Percentiles rank a stretch among this genome's conserved stretches.
Evolutionary conservation across 2,888 invertebrate genomes (phyloP).

Genomic region (Drosophila meridiana): DNA sequence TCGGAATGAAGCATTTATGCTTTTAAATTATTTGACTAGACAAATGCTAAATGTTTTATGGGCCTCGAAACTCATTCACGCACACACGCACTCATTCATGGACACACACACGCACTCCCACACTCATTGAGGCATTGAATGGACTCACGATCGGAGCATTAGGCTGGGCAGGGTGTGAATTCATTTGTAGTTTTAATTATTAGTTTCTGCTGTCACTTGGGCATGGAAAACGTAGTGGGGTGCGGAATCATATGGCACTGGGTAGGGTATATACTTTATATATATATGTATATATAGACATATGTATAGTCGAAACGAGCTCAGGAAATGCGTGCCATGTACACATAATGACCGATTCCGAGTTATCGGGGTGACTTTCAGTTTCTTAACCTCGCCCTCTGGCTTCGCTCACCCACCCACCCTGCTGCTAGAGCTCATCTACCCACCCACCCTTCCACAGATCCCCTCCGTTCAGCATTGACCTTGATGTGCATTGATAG

Average conservation of each 20-base stretch:
- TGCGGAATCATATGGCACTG: conserved; percentile 2
- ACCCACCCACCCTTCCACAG: conserved; percentile 6
- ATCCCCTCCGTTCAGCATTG: conserved; percentile 23
- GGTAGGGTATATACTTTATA: neutral
- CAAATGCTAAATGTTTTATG: conserved; percentile 22
- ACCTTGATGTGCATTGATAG: conserved; percentile 52
- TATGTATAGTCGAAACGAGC: conserved; percentile 18
- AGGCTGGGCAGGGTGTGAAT: conserved; percentile 66
- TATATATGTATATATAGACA: neutral
- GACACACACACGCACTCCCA: conserved; percentile 3
- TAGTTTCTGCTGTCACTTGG: conserved; percentile 46
- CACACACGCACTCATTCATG: conserved; percentile 6
- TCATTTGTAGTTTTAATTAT: conserved; percentile 77
- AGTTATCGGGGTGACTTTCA: conserved; percentile 34
- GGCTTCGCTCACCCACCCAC: conserved; percentile 5
- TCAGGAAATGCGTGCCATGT: conserved; percentile 54
- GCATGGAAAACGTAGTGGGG: conserved; percentile 16
- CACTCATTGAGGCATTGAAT: conserved; percentile 16
- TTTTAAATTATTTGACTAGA: conserved; percentile 7
- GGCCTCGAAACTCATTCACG: conserved; percentile 7
- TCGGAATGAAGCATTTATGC: conserved; percentile 7
- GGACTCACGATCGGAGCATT: conserved; percentile 37
- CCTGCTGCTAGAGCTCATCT: conserved; percentile 5
- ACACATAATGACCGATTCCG: conserved; percentile 46
- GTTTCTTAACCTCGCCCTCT: conserved; percentile 6